Evolutionary conservation across 1,140 invertebrate genomes (phyloP).

Genomic region (Drosophila obscura): DNA sequence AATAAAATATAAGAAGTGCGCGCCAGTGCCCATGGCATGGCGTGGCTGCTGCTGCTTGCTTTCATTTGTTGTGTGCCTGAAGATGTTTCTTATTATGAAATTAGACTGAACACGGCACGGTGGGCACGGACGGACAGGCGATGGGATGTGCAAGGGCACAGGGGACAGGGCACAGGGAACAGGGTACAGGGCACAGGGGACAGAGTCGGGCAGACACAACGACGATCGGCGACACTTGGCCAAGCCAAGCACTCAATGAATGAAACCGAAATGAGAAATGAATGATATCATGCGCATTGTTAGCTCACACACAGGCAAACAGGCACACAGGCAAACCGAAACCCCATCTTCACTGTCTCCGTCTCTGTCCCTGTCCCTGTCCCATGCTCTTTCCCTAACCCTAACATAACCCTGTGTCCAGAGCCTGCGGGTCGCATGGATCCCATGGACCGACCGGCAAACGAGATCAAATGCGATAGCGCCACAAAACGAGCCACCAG

Average conservation of each 20-base stretch:
- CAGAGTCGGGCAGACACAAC: background rate
- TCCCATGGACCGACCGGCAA: conserved; percentile 62
- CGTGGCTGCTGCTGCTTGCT: conserved; percentile 2
- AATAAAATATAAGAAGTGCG: conserved; percentile 38
- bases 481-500: conserved; percentile 69
- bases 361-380: background rate
- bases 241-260: conserved; percentile 62
- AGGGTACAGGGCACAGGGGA: too few relatives aligned
- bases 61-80: conserved; percentile 64
- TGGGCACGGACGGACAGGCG: background rate
- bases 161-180: too few relatives aligned
- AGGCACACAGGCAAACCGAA: background rate
- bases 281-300: conserved; percentile 79
- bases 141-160: too few relatives aligned
- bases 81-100: conserved; percentile 82
- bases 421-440: conserved; percentile 61
- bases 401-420: background rate
- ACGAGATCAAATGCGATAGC: conserved; percentile 83
- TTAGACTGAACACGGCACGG: conserved; percentile 64
- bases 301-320: conserved; percentile 41
- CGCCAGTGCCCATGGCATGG: conserved; percentile 31
- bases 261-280: conserved; percentile 78
- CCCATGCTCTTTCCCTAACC: conserved; percentile 15
- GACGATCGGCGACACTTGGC: conserved; percentile 66
- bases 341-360: background rate